Conservation (phyloP, 2,888 invertebrate genomes). For the Folsomia manolachei region DNA sequence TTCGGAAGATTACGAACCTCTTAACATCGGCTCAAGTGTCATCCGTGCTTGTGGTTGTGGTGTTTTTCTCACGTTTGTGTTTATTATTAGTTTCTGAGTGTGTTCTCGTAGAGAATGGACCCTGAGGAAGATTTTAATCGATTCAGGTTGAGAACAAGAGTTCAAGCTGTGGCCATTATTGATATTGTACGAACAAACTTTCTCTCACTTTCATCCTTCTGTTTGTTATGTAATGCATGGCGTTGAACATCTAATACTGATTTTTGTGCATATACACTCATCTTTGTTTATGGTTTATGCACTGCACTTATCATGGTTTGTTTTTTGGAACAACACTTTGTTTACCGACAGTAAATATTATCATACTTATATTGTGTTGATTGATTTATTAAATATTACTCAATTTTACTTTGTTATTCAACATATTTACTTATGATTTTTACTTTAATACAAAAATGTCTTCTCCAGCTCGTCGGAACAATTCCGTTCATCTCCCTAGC, state of each 20-base stretch:
- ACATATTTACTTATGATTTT: too few relatives aligned
- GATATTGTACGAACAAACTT: constrained; percentile 45
- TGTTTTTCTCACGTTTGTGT: neutral
- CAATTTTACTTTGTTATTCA: neutral
- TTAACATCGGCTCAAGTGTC: neutral
- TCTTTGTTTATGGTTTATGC: neutral
- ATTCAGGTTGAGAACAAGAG: constrained; percentile 47
- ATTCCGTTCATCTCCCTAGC: constrained; percentile 44
- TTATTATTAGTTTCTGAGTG: constrained; percentile 15
- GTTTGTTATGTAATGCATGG: too few relatives aligned
- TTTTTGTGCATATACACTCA: too few relatives aligned
- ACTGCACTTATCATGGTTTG: neutral
- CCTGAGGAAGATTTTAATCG: constrained; percentile 45
- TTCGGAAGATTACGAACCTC: neutral
- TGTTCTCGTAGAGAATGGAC: constrained; percentile 41
- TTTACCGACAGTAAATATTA: neutral
- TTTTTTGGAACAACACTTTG: too few relatives aligned
- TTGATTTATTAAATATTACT: neutral
- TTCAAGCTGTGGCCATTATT: constrained; percentile 47
- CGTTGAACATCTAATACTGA: too few relatives aligned
- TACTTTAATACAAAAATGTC: neutral
- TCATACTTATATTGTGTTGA: neutral
- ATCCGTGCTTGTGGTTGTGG: constrained; percentile 9
- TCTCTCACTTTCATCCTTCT: neutral
- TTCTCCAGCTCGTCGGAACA: constrained; percentile 44